Conservation (phyloP, 2,113 vertebrate genomes). For the Bothrops jararaca region DNA sequence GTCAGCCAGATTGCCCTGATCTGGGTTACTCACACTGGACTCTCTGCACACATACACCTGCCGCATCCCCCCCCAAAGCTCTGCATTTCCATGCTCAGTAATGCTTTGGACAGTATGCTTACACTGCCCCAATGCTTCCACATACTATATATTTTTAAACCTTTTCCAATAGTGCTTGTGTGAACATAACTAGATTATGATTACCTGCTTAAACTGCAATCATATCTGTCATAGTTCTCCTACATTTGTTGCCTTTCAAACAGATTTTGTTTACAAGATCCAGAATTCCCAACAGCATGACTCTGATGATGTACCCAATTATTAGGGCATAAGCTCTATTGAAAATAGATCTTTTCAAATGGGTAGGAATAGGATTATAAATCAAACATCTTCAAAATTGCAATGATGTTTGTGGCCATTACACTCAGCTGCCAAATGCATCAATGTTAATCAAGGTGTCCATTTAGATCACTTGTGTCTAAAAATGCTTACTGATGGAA, state of each 20-base stretch:
- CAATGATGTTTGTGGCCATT: not conserved
- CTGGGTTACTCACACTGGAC: not conserved
- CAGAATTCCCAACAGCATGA: not conserved
- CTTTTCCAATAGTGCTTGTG: not conserved
- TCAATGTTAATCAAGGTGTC: not conserved
- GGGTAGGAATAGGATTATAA: not conserved
- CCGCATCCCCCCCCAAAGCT: too few species aligned
- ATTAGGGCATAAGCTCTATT: not conserved
- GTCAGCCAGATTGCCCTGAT: not conserved
- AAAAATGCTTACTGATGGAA: not conserved
- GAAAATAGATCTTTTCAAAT: not conserved
- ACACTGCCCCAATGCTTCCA: not conserved
- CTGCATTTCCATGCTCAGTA: not conserved
- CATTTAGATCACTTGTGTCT: not conserved
- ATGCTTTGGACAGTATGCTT: not conserved
- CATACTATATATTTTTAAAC: not conserved
- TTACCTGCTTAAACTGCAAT: not conserved
- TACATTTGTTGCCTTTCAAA: not conserved
- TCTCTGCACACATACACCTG: accelerated
- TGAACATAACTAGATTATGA: not conserved
- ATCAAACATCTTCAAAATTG: not conserved
- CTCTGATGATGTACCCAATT: not conserved
- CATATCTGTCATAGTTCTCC: not conserved
- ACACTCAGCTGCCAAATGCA: not conserved
- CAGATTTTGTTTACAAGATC: not conserved